Evolutionary conservation across 2,888 invertebrate genomes (phyloP).

Genomic region (Rhynchonema sp.): DNA sequence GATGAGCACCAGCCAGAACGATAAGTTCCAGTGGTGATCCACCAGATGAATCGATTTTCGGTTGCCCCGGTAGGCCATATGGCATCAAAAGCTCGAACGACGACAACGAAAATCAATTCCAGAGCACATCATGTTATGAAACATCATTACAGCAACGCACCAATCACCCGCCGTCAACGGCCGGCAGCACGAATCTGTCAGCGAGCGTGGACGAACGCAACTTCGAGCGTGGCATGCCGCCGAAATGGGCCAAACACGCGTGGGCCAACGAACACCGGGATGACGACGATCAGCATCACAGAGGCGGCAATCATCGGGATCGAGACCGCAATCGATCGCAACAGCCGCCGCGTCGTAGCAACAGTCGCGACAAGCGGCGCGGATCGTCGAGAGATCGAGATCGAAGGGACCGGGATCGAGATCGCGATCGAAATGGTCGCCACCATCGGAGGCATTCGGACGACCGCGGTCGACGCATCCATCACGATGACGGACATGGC

Average conservation of each 20-base stretch:
- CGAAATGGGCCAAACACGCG: not conserved
- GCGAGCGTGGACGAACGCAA: not conserved
- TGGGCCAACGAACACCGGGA: not conserved
- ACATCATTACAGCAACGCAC: too few species aligned
- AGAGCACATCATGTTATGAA: too few species aligned
- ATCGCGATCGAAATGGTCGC: too few species aligned
- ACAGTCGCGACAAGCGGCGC: not conserved
- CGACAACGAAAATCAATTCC: too few species aligned
- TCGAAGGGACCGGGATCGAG: not conserved
- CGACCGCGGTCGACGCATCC: too few species aligned
- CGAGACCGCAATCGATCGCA: not conserved
- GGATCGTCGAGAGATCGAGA: not conserved
- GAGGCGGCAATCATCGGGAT: not conserved
- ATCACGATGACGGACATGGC: too few species aligned
- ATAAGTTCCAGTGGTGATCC: too few species aligned
- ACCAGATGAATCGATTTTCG: too few species aligned
- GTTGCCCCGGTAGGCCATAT: too few species aligned
- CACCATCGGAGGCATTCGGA: too few species aligned
- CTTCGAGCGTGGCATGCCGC: not conserved
- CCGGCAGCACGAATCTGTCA: not conserved
- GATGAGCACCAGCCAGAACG: too few species aligned
- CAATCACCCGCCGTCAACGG: not conserved
- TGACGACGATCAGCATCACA: not conserved
- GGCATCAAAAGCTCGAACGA: too few species aligned
- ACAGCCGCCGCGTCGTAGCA: not conserved